Evolutionary conservation across 2,797 vertebrate genomes (phyloP), one percentile per base, ranked within the genome.

Genomic region (Dendrocincla tyrannina): DNA sequence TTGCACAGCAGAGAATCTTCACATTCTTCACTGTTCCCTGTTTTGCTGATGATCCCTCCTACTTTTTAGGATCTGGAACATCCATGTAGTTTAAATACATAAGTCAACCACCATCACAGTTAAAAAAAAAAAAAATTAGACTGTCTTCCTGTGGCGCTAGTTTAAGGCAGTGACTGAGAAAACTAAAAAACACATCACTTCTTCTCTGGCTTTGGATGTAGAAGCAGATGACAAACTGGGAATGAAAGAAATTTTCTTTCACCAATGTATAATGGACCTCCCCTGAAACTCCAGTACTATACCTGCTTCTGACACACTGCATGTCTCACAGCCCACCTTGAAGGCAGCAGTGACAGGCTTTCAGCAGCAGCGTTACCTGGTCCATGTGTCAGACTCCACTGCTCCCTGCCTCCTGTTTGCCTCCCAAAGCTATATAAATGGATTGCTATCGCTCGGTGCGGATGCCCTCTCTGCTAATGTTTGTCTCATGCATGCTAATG

Each of bases 401-500:
- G 89, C 80, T 83, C 66, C 56, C 69, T 37, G 59, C n/a, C 73
- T 85, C 68, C 68, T 32, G 30, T 68, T 60, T 76, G 42, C 82
- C 64, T 94, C 80, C 83, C 77, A 91, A 35, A 93, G 83, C 39
- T 7, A 10, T 50, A 24, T 7, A 77, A 95, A 93, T 64, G 83
- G 79, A 76, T 91, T 70, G 85, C 79, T 86, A 37, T 80, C 37
- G 0, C 33, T 89, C 1, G 0, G 70, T 55, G 83, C 18, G 0
- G 13, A 70, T 94, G 91, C 78, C 89, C 69, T 42, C 67, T 73
- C 85, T 67, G 85, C 89, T 93, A 82, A 67, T 63, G 76, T 91
- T 89, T 95, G 72, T 39, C 95, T 95, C 83, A 80, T 85, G 95
- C 84, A 96, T 95, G 77, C 91, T 93, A 97, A 95, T 97, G 94